Base-by-base conservation (phyloP, 2,797 vertebrate species). In the Buceros bicornis region DNA sequence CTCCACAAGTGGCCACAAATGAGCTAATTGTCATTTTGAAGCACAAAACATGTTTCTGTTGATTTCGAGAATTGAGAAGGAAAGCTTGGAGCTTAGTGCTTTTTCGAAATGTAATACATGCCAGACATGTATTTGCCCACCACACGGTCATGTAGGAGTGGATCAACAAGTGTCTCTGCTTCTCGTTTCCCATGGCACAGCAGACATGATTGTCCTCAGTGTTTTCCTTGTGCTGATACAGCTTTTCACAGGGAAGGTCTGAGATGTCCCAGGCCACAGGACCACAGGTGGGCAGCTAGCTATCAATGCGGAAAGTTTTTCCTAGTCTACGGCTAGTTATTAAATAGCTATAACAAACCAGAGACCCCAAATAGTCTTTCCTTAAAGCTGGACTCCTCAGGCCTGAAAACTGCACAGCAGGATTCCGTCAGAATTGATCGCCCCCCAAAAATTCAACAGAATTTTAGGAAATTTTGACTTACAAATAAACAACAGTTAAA, bases 131-230 rank as follows among this genome's bases (percentile, higher is more conserved):
- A 53, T 89, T 88, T 83, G 73, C 79, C 91, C 91, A 79, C 70
- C 0, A 0, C 31, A 8, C 2, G 2, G 51, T 91, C 94, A 69
- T 26, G 50, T 56, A 93, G 89, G 54, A 92, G 89, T 9, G 1
- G 91, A 78, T 77, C 62, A 66, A 84, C 76, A 79, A 86, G 82
- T 86, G 73, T 70, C 61, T 42, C 82, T 86, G 91, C 80, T 90
- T 93, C 83, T 93, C 12, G 62, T 76, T 88, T 93, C 89, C 85
- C 66, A 53, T 62, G 87, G 57, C 93, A 72, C 29, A 81, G 51
- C 65, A 82, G 89, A 67, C 66, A 37, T 2, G 8, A 84, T 84
- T 88, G 58, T 10, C 56, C 88, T 73, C 2, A 1, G 58, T 29
- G 33, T 76, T 61, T 62, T 47, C 73, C 74, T 29, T 2, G 1